A percentile compares a stretch with the other conserved stretches of the same genome.
Evolutionary conservation across 2,113 vertebrate species (phyloP).

Genomic region (Syrrhaptes paradoxus): DNA sequence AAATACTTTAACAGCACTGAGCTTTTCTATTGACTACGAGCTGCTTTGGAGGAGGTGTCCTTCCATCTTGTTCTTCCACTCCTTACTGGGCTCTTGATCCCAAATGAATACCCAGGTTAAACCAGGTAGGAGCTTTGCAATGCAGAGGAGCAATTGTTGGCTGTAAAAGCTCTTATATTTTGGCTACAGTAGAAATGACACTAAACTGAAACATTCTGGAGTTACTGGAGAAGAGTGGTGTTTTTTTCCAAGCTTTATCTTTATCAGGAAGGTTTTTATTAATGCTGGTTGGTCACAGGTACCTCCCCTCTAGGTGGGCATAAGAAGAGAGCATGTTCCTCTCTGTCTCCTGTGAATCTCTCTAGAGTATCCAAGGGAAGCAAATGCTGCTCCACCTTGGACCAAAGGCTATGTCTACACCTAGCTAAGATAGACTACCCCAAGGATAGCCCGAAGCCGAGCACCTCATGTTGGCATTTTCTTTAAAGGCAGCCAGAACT

Average conservation of each 20-base stretch:
- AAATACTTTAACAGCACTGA: not conserved
- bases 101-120: not conserved
- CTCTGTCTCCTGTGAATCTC: not conserved
- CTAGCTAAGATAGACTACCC: not conserved
- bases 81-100: not conserved
- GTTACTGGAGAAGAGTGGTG: not conserved
- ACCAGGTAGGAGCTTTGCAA: not conserved
- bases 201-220: not conserved
- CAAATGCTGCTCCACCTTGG: not conserved
- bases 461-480: not conserved
- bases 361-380: not conserved
- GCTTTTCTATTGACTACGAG: not conserved
- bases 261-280: not conserved
- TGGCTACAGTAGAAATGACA: not conserved
- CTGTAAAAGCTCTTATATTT: not conserved
- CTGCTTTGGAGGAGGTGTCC: not conserved
- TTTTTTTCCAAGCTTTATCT: not conserved
- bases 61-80: not conserved
- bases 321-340: not conserved
- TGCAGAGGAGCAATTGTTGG: not conserved
- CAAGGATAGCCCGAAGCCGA: not conserved
- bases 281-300: not conserved
- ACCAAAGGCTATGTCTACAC: not conserved
- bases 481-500: not conserved
- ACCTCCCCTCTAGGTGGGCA: not conserved